These are phyloP conservation scores for Eupithecia subumbrata DNA, from an alignment of 2,888 invertebrate genomes.

Conservation along the genomic window DNA sequence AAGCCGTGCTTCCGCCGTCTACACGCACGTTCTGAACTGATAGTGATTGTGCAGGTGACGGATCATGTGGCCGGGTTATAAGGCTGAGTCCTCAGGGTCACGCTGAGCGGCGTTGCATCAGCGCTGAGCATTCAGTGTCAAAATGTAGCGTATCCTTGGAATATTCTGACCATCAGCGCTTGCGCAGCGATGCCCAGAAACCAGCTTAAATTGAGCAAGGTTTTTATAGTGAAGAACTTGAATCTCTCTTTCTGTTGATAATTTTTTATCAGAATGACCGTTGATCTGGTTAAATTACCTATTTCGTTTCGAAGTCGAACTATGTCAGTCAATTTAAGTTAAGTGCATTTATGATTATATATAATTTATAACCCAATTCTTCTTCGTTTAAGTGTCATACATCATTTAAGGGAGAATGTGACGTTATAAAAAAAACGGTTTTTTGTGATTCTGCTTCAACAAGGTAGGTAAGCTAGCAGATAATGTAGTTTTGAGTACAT, in stretches of 20 bases:
- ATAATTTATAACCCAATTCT: neutral
- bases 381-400: constrained; percentile 28
- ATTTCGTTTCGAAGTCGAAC: neutral
- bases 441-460: no score
- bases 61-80: no score
- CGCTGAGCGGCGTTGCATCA: neutral
- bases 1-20: no score
- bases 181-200: neutral
- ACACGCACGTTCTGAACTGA: no score
- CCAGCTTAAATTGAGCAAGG: neutral
- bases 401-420: neutral
- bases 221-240: constrained; percentile 12
- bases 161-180: neutral
- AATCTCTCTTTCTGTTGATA: constrained; percentile 25
- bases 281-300: neutral
- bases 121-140: neutral
- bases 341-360: neutral
- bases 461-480: no score
- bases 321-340: constrained; percentile 15
- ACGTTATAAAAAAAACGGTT: no score
- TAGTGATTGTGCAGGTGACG: no score
- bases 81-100: neutral
- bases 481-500: no score
- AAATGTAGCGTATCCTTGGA: neutral
- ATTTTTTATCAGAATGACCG: neutral